Evolutionary conservation across 2,888 invertebrate species (phyloP), one percentile per base, ranked within the genome.

Genomic region (Ommatoiulus sabulosus): DNA sequence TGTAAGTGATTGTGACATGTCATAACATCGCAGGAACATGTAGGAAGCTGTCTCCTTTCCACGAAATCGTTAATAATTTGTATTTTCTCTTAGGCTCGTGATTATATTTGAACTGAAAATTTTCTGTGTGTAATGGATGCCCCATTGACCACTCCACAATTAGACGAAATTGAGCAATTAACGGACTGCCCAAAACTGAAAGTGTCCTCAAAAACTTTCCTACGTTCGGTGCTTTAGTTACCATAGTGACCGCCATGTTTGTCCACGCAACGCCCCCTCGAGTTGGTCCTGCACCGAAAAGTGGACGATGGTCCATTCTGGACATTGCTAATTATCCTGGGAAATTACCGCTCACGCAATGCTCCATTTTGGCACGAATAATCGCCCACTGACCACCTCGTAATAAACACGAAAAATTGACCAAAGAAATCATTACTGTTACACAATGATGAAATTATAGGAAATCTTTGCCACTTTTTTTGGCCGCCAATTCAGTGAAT

Each of bases 331-430:
- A 80, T 80, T 80, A 80, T 80, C 80, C 12, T 80, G 80, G 80
- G 80, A 80, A 80, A 80, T 80, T 80, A 80, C 80, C 12, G 35
- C 80, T 80, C 80, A 80, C 80, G 80, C 80, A 80, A 80, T 80
- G 80, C 80, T 80, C 80, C 12, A 80, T 80, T 80, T 80, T 80
- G 12, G 80, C 80, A 80, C 80, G 80, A 80, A 35, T 35, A 10
- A 35, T 80, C 80, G 4, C 24, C 7, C 80, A 24, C 24, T 80
- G 80, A 35, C 80, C 80, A 80, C 80, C 24, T 80, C n/a, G 80
- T 80, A 80, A 80, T 80, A 80, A 80, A 80, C 80, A 80, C 80
- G 80, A 80, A 80, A 80, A 80, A 80, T 80, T 80, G 80, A 80
- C 35, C 35, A 80, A 80, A 80, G 80, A 80, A 80, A 80, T 80